These are phyloP conservation scores for Monodelphis domestica DNA, from an alignment of 2,797 vertebrate genomes.

Conservation along the genomic window DNA sequence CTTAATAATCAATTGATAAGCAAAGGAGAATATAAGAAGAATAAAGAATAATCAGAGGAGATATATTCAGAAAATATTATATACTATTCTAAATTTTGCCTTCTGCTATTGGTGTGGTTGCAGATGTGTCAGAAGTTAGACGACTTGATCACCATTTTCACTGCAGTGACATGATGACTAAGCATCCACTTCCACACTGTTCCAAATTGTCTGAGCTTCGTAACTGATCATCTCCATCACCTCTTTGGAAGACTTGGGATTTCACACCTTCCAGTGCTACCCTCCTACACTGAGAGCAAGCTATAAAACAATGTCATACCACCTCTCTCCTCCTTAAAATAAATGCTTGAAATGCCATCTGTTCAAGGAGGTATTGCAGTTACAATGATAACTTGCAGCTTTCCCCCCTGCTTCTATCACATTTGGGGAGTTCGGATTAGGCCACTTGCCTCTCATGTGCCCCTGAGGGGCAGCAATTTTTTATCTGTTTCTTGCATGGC, in stretches of 20 bases:
- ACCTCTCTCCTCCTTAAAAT: constrained; percentile 21
- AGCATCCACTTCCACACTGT: constrained; percentile 29
- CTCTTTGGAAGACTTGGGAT: constrained; percentile 11
- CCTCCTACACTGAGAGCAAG: constrained; percentile 1
- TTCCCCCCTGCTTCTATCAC: background rate
- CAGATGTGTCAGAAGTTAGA: constrained; percentile 50
- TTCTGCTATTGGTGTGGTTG: constrained; percentile 43
- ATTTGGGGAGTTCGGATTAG: background rate
- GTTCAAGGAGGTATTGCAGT: background rate
- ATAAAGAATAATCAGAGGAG: background rate
- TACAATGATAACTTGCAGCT: background rate
- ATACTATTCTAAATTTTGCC: background rate
- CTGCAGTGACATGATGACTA: background rate
- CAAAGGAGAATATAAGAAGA: background rate
- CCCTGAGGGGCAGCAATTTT: background rate
- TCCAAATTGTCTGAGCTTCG: constrained; percentile 13
- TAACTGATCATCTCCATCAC: constrained; percentile 31
- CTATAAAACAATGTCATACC: background rate
- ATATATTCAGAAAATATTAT: background rate
- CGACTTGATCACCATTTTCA: background rate
- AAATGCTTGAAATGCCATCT: constrained; percentile 32
- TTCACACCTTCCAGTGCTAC: constrained; percentile 23
- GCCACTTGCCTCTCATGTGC: background rate
- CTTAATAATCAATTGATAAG: background rate
- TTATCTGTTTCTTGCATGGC: background rate